A percentile compares a stretch with the other conserved stretches of the same genome.
phyloP scores from a whole-genome alignment of 2,888 invertebrate species.

The Stegophylla sp. region DNA sequence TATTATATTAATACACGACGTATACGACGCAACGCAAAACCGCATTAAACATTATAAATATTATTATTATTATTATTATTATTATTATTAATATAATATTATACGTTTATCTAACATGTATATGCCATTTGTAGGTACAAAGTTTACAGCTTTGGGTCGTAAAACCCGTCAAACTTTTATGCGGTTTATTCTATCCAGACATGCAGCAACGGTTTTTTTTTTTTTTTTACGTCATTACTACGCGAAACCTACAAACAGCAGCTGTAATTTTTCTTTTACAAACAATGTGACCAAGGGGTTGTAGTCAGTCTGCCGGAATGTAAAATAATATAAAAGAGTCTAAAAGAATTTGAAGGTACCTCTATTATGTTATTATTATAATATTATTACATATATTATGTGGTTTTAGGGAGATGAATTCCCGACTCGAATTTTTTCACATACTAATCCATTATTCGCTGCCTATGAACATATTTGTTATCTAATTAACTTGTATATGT shows the following conservation, averaged over 20 bases:
- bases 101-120: too few relatives aligned
- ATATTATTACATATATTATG: too few relatives aligned
- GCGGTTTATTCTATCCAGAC: conserved; percentile 35
- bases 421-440: too few relatives aligned
- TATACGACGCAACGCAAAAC: too few relatives aligned
- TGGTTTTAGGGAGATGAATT: too few relatives aligned
- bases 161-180: conserved; percentile 42
- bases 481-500: too few relatives aligned
- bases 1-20: too few relatives aligned
- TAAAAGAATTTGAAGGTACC: too few relatives aligned
- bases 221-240: conserved; percentile 32
- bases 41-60: too few relatives aligned
- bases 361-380: conserved; percentile 10
- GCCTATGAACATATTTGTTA: too few relatives aligned
- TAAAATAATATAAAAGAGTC: conserved; percentile 8
- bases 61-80: neutral
- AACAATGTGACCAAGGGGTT: conserved; percentile 16
- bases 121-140: conserved; percentile 1
- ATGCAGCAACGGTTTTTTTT: conserved; percentile 19
- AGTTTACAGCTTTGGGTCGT: conserved; percentile 34
- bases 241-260: neutral
- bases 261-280: conserved; percentile 23
- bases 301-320: conserved; percentile 15
- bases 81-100: conserved; percentile 12
- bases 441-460: too few relatives aligned